A percentile compares a stretch with the other conserved stretches of the same genome.
Evolutionary conservation across 2,888 invertebrate genomes (phyloP).

Genomic region (Empis livida): DNA sequence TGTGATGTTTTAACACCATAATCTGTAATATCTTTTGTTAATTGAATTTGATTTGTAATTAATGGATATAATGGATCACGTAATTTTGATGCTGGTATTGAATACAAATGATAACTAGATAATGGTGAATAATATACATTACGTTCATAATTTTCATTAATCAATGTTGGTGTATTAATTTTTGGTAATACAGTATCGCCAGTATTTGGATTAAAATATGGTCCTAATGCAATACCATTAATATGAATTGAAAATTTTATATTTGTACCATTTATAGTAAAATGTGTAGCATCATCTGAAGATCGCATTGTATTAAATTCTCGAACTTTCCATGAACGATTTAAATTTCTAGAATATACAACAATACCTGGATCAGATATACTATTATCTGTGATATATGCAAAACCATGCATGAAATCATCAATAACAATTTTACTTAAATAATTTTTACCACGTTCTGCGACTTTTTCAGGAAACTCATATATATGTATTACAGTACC

Average conservation of each 20-base stretch:
- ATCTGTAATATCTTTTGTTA: constrained; percentile 39
- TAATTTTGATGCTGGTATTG: constrained; percentile 47
- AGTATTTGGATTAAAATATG: constrained; percentile 37
- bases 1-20: constrained; percentile 52
- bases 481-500: constrained; percentile 44
- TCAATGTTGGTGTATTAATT: constrained; percentile 11
- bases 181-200: too few relatives aligned
- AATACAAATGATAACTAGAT: constrained; percentile 53
- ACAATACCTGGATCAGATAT: constrained; percentile 56
- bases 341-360: constrained; percentile 50
- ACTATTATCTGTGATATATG: constrained; percentile 61
- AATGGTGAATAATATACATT: constrained; percentile 56
- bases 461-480: constrained; percentile 47
- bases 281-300: constrained; percentile 42
- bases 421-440: constrained; percentile 63
- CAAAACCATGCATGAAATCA: constrained; percentile 49
- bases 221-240: constrained; percentile 59
- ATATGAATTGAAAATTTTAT: constrained; percentile 49
- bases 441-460: constrained; percentile 44
- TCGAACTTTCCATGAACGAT: constrained; percentile 56
- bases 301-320: constrained; percentile 51
- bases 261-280: constrained; percentile 46
- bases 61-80: constrained; percentile 40
- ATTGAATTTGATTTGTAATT: constrained; percentile 21
- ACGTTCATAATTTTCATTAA: constrained; percentile 17